Conservation (phyloP, 2,888 invertebrate genomes). For the Luperina nickerlii region DNA sequence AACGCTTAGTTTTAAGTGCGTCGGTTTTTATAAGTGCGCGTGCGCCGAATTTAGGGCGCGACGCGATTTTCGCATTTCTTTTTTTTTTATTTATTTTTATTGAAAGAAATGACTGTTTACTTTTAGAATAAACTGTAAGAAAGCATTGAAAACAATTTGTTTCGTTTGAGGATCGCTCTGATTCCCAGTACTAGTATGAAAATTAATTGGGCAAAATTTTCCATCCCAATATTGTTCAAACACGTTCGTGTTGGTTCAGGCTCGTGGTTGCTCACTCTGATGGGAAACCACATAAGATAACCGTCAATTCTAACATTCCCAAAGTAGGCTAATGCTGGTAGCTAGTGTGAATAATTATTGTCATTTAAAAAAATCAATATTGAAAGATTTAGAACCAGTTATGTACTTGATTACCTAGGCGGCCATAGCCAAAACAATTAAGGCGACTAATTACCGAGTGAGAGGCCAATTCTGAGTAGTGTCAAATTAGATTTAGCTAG, state of each 20-base stretch:
- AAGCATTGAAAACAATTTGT: constrained; percentile 83
- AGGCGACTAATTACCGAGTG: background rate
- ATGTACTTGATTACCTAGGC: background rate
- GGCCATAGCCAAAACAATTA: background rate
- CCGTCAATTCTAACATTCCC: constrained; percentile 11
- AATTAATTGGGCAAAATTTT: constrained; percentile 52
- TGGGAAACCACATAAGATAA: constrained; percentile 8
- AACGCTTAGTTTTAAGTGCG: constrained; percentile 82
- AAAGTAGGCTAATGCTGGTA: background rate
- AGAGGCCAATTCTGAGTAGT: no score
- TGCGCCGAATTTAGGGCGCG: constrained; percentile 72
- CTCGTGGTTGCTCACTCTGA: constrained; percentile 7
- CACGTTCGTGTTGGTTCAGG: constrained; percentile 2
- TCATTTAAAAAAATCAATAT: background rate
- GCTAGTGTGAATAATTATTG: background rate
- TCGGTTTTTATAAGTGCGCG: constrained; percentile 71
- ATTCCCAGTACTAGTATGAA: constrained; percentile 64
- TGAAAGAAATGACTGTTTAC: constrained; percentile 88
- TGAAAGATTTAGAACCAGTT: background rate
- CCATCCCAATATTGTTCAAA: constrained; percentile 16
- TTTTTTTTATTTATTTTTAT: constrained; percentile 85
- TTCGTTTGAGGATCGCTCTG: constrained; percentile 80
- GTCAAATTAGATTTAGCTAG: background rate
- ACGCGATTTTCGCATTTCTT: constrained; percentile 81
- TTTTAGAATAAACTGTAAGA: constrained; percentile 89